Evolutionary conservation across 2,113 vertebrate species (phyloP).

Genomic region (Ptyas mucosa): DNA sequence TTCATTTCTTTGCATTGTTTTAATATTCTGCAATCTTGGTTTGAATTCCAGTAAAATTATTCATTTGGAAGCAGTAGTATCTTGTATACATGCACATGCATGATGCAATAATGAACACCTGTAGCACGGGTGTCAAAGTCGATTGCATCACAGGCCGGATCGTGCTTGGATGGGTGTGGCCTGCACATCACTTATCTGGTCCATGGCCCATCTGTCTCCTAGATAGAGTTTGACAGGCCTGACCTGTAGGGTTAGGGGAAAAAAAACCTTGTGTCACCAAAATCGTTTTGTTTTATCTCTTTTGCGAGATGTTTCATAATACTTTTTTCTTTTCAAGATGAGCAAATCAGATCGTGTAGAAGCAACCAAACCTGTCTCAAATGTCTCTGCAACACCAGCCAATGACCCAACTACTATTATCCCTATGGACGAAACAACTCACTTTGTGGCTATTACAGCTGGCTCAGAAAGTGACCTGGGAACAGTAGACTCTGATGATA

Average conservation of each 20-base stretch:
- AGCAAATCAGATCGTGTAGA: conserved; percentile 40
- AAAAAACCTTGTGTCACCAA: not conserved
- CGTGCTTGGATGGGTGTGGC: too few relatives aligned
- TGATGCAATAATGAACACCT: not conserved
- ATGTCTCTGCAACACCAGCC: not conserved
- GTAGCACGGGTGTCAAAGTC: not conserved
- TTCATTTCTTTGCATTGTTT: not conserved
- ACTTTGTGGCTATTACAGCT: conserved; percentile 11
- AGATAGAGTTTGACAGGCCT: too few relatives aligned
- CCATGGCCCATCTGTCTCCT: too few relatives aligned
- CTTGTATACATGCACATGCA: not conserved
- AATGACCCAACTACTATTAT: accelerated
- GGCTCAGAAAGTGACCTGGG: not conserved
- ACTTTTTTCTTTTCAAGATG: conserved; percentile 54
- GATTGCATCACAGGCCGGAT: too few relatives aligned
- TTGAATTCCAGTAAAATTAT: not conserved
- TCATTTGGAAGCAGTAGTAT: not conserved
- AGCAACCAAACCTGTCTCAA: not conserved
- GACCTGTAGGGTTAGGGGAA: not conserved
- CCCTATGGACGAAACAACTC: not conserved
- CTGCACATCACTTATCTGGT: too few relatives aligned
- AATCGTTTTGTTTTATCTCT: not conserved
- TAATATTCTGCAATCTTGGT: not conserved
- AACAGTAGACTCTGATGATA: not conserved
- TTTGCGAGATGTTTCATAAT: not conserved